A percentile compares a stretch with the other conserved stretches of the same genome.
phyloP scores from a whole-genome alignment of 2,797 vertebrate species.

The Scomberomorus guttatus region DNA sequence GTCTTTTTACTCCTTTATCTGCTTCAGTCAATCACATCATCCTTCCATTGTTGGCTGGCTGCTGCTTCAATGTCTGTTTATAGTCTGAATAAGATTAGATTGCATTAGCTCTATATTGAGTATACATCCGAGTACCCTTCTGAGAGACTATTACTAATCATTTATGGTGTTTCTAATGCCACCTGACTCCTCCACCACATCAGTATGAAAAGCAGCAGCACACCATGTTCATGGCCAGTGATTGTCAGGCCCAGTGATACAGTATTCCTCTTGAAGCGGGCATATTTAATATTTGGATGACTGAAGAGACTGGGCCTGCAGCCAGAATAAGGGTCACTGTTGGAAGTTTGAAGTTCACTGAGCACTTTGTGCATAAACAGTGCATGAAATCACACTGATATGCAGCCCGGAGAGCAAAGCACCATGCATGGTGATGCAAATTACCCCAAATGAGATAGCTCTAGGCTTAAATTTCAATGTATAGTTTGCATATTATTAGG shows the following conservation, averaged over 20 bases:
- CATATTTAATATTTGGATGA: slow-evolving; percentile 54
- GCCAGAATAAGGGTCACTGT: slow-evolving; percentile 48
- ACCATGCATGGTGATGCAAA: slow-evolving; percentile 43
- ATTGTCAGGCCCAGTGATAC: slow-evolving; percentile 1
- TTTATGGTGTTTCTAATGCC: slow-evolving; percentile 20
- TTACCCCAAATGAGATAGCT: slow-evolving; percentile 30
- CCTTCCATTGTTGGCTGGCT: slow-evolving; percentile 14
- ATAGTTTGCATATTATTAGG: neutral
- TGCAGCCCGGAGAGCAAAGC: slow-evolving; percentile 28
- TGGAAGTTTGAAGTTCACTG: slow-evolving; percentile 61
- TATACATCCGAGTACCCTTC: neutral
- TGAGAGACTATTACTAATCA: slow-evolving; percentile 28
- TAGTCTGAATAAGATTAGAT: slow-evolving; percentile 28
- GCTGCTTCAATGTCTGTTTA: slow-evolving; percentile 8
- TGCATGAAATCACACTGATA: slow-evolving; percentile 66
- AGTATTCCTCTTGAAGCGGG: slow-evolving; percentile 10
- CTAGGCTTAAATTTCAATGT: slow-evolving; percentile 1
- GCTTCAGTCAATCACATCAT: slow-evolving; percentile 37
- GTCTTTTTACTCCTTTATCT: slow-evolving; percentile 44
- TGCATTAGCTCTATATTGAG: slow-evolving; percentile 9
- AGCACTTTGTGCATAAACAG: slow-evolving; percentile 73
- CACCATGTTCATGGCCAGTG: neutral
- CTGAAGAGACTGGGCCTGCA: slow-evolving; percentile 29
- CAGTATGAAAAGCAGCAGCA: slow-evolving; percentile 1
- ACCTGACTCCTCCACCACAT: slow-evolving; percentile 11